Evolutionary conservation across 2,888 invertebrate genomes (phyloP), one percentile per base, ranked within the genome.

Genomic region (Drosophila longiperda): DNA sequence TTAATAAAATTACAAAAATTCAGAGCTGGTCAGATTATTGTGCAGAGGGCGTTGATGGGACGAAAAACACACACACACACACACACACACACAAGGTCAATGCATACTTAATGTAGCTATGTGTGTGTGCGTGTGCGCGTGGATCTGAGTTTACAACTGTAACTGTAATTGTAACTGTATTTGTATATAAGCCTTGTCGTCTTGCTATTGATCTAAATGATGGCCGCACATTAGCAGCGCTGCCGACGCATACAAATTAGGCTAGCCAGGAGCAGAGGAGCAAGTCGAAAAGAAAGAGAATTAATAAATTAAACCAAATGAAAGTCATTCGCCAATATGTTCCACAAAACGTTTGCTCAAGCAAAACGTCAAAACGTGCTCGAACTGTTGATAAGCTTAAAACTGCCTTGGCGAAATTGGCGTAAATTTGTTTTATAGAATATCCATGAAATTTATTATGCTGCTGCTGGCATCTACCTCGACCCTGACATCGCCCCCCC

Each of bases 241-340:
- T 80, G 84, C 69, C 84, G 78, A 77, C 87, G 86, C 89, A 86
- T 86, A 86, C 80, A 87, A 86, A 86, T 89, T 80, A 86, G 89
- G 66, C 73, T 58, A 48, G 73, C 48, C 62, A 64, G 53, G 61
- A 20, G 38, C 70, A n/a, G 40, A 42, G 32, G 58, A 34, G 36
- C 53, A 53, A 60, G 55, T 29, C 34, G 54, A 64, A 63, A 55
- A 69, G 52, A 72, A 66, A 58, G 62, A 67, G 83, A 88, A 88
- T 86, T 83, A 88, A 90, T 89, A 89, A 87, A 86, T 86, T 83
- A 87, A 87, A 83, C 68, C 66, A 75, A 82, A 79, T 66, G 55
- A 78, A 87, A 76, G 80, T 79, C 73, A 72, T 57, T 45, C 54
- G 26, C 48, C 33, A 62, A 40, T 40, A 53, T 81, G 75, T 73